Conservation (phyloP, 2,797 vertebrate species). For the Nyctalus aviator region DNA sequence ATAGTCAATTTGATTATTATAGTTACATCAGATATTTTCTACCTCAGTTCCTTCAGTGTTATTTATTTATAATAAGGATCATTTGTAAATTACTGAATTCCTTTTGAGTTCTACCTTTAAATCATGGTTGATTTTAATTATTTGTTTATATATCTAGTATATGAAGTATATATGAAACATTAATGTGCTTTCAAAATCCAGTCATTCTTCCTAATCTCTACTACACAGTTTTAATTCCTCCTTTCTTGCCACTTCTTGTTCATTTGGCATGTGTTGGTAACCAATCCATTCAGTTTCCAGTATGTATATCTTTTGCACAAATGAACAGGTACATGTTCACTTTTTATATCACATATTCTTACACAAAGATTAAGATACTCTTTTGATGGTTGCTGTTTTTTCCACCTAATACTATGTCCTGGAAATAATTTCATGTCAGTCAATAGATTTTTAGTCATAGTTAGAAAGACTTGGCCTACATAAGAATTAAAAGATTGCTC, state of each 20-base stretch:
- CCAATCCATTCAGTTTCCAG: neutral
- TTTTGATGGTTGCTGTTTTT: neutral
- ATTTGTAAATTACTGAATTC: neutral
- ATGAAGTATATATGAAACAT: neutral
- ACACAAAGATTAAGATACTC: neutral
- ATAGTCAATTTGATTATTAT: neutral
- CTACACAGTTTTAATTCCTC: neutral
- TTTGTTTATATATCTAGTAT: neutral
- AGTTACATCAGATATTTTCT: neutral
- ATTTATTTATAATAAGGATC: neutral
- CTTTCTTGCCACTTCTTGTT: neutral
- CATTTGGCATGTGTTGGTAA: neutral
- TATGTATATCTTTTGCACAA: neutral
- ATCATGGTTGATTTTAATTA: neutral
- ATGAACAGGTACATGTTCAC: neutral
- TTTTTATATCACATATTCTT: neutral
- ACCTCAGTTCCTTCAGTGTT: neutral
- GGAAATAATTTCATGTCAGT: too few species aligned
- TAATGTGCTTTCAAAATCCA: constrained; percentile 10
- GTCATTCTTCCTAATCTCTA: neutral
- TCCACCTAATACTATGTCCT: too few species aligned
- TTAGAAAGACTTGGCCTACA: too few species aligned
- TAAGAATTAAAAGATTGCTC: too few species aligned
- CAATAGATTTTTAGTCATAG: too few species aligned
- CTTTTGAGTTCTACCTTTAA: neutral